Base-by-base conservation (phyloP, 2,888 invertebrate genomes). In the Hyppa rectilinea region DNA sequence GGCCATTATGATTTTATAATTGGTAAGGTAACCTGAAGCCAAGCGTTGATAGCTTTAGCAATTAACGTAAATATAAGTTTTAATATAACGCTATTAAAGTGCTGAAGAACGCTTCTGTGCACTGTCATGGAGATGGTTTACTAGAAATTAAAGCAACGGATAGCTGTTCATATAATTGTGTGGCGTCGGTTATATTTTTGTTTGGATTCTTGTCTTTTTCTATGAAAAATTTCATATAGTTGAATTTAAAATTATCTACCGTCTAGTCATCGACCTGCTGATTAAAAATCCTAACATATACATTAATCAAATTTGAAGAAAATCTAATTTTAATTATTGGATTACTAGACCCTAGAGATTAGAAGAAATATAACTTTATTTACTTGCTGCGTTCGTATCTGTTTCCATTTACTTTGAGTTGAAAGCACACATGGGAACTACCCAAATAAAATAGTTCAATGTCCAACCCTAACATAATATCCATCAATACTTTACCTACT, bases 1-100 rank as follows among this genome's bases (percentile, higher is more conserved):
- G 49, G 75, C 20, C 64, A 74, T 79, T 69, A 79, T 69, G 75
- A 78, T 79, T 78, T 75, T 75, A 75, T 75, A 78, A 78, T 78
- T 79, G 75, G 60, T 74, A 61, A 49, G 47, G 75, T 53, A 78
- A 79, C 77, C 49, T 63, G 79, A 79, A 79, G 34, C 79, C 34
- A 55, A 34, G 56, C 74, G 79, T 63, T 74, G 79, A 78, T 78
- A 78, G 68, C 63, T 64, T 50, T 49, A 60, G 60, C 50, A 68
- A 78, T 79, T 61, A 74, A 69, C 55, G 79, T 74, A 68, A 74
- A 78, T 64, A 78, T 56, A 31, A 74, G 68, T 59, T 59, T 78
- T 67, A 78, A 67, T 76, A 76, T 62, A 76, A 65, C n/a, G 76
- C 52, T 58, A 38, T 61, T 65, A 71, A 70, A 76, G 47, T 29